These are phyloP conservation scores for Pyralis farinalis DNA, from an alignment of 2,888 invertebrate species.

Conservation along the genomic window DNA sequence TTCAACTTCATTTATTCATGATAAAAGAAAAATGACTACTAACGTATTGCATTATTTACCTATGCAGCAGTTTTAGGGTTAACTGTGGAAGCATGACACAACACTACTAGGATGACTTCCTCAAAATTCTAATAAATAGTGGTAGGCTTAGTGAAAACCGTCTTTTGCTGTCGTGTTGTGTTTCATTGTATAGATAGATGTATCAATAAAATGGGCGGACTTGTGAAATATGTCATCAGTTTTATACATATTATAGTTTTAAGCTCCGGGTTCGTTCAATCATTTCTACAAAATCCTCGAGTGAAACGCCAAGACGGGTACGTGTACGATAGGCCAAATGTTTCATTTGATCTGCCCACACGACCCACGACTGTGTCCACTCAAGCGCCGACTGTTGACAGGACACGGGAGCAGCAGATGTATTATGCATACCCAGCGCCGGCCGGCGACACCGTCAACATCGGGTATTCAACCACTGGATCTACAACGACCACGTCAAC, in stretches of 20 bases:
- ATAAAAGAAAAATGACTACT: too few species aligned
- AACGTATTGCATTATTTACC: too few species aligned
- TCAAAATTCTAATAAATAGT: slow-evolving; percentile 53
- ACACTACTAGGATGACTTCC: slow-evolving; percentile 39
- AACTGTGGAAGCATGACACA: slow-evolving; percentile 45
- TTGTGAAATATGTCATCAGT: slow-evolving; percentile 25
- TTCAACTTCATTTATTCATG: too few species aligned
- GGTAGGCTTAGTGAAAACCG: slow-evolving; percentile 31
- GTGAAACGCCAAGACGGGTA: slow-evolving; percentile 66
- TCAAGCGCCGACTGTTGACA: slow-evolving; percentile 61
- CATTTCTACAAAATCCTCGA: slow-evolving; percentile 26
- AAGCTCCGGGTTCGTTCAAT: neutral
- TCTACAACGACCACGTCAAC: slow-evolving; percentile 20
- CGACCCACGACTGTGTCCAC: slow-evolving; percentile 40
- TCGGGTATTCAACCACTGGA: slow-evolving; percentile 35
- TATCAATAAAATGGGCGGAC: slow-evolving; percentile 32
- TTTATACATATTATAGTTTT: slow-evolving; percentile 19
- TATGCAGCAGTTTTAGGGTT: slow-evolving; percentile 37
- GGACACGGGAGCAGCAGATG: slow-evolving; percentile 63
- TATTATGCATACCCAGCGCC: slow-evolving; percentile 68
- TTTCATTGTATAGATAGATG: slow-evolving; percentile 12
- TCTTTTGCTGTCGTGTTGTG: slow-evolving; percentile 30
- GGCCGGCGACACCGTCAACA: slow-evolving; percentile 35
- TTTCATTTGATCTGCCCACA: slow-evolving; percentile 63
- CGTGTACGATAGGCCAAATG: slow-evolving; percentile 61